Percentiles rank a stretch among this genome's conserved stretches.
These are phyloP conservation scores for Procambarus clarkii DNA, from an alignment of 1,140 invertebrate species.

Conservation along the genomic window DNA sequence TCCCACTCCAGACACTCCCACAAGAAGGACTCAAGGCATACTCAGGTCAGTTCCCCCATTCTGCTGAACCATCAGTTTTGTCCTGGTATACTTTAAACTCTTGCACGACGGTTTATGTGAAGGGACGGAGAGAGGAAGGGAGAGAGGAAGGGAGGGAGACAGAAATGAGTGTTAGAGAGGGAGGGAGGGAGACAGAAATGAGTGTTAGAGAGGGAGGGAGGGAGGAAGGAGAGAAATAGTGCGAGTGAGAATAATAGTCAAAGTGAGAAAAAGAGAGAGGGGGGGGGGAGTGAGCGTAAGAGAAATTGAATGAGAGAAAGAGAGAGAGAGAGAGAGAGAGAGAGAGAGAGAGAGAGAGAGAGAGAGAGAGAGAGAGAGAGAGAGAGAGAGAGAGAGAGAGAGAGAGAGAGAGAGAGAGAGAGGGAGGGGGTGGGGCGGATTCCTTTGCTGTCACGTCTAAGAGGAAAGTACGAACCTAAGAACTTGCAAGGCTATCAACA, in stretches of 20 bases:
- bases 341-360: too few relatives aligned
- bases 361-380: neutral
- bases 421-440: neutral
- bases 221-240: neutral
- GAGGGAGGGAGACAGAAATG: neutral
- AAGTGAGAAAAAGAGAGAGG: too few relatives aligned
- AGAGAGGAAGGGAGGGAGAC: too few relatives aligned
- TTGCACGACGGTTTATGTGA: too few relatives aligned
- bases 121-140: too few relatives aligned
- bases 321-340: too few relatives aligned
- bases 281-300: too few relatives aligned
- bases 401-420: constrained; percentile 13
- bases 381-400: neutral
- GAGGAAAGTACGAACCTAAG: neutral
- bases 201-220: neutral
- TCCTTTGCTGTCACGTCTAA: neutral
- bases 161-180: too few relatives aligned
- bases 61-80: too few relatives aligned
- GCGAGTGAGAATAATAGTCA: too few relatives aligned
- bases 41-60: constrained; percentile 30
- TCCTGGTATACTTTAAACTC: too few relatives aligned
- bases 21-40: constrained; percentile 53
- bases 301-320: too few relatives aligned
- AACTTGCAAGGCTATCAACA: neutral
- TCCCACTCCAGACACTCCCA: constrained; percentile 70